Percentiles rank a stretch among this genome's conserved stretches.
phyloP scores from a whole-genome alignment of 2,888 invertebrate genomes.

The Dione vanillae region DNA sequence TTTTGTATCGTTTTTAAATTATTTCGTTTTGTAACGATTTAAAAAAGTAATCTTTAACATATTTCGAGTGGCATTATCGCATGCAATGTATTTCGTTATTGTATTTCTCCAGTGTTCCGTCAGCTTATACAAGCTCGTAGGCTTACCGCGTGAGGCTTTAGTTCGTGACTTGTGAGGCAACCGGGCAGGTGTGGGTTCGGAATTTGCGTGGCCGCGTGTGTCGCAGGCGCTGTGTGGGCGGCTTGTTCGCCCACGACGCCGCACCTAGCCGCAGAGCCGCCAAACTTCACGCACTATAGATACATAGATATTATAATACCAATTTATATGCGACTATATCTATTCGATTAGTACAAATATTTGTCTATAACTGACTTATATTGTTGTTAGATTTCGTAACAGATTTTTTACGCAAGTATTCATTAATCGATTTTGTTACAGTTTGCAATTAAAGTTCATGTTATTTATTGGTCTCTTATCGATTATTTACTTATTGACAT shows the following conservation, averaged over 20 bases:
- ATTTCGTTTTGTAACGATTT: not conserved
- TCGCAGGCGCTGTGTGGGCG: conserved; percentile 63
- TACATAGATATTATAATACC: not conserved
- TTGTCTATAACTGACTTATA: not conserved
- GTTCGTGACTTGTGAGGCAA: conserved; percentile 35
- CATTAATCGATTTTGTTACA: conserved; percentile 6
- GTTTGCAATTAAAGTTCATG: conserved; percentile 12
- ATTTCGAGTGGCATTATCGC: not conserved
- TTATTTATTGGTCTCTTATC: conserved; percentile 14
- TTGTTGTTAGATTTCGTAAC: not conserved
- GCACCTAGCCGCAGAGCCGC: conserved; percentile 72
- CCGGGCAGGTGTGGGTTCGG: conserved; percentile 62
- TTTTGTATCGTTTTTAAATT: too few species aligned
- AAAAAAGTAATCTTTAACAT: not conserved
- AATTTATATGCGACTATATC: not conserved
- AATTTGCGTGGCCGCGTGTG: conserved; percentile 69
- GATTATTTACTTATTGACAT: conserved; percentile 21
- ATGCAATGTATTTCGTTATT: not conserved
- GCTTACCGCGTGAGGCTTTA: conserved; percentile 35
- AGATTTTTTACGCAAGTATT: conserved; percentile 1
- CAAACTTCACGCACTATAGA: conserved; percentile 35
- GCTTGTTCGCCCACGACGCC: conserved; percentile 70
- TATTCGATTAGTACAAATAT: not conserved
- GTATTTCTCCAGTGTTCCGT: not conserved
- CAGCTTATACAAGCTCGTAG: conserved; percentile 4